Evolutionary conservation across 2,113 vertebrate genomes (phyloP).

Genomic region (Equus przewalskii): DNA sequence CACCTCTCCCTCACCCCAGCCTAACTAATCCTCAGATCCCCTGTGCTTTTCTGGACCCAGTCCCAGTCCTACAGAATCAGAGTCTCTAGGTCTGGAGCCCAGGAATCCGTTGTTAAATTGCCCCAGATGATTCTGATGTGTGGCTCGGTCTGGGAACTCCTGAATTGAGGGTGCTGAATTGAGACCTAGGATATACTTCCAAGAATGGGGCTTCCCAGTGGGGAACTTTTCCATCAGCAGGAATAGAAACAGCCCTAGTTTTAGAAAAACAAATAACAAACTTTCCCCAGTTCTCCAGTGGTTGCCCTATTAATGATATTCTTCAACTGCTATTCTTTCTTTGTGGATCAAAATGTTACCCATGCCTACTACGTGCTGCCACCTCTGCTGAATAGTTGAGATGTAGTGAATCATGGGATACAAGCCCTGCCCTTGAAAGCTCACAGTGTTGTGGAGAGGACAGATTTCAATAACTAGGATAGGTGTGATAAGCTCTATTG

Average conservation of each 20-base stretch:
- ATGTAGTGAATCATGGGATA: not conserved
- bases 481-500: not conserved
- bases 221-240: conserved; percentile 26
- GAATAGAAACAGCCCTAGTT: conserved; percentile 40
- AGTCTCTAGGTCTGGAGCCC: not conserved
- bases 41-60: not conserved
- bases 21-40: not conserved
- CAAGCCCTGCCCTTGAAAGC: conserved; percentile 18
- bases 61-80: not conserved
- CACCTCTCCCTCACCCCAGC: not conserved
- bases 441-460: not conserved
- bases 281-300: not conserved
- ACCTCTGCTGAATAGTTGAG: not conserved
- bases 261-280: not conserved
- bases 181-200: not conserved
- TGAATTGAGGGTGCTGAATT: not conserved
- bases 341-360: not conserved
- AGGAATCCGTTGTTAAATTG: conserved; percentile 2
- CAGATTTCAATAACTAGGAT: not conserved
- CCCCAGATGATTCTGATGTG: not conserved
- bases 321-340: not conserved
- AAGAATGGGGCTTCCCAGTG: not conserved
- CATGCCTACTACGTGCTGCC: not conserved
- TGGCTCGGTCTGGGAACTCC: conserved; percentile 41
- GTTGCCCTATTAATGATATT: not conserved